Evolutionary conservation across 2,113 vertebrate genomes (phyloP).

Genomic region (Elanus axillaris): DNA sequence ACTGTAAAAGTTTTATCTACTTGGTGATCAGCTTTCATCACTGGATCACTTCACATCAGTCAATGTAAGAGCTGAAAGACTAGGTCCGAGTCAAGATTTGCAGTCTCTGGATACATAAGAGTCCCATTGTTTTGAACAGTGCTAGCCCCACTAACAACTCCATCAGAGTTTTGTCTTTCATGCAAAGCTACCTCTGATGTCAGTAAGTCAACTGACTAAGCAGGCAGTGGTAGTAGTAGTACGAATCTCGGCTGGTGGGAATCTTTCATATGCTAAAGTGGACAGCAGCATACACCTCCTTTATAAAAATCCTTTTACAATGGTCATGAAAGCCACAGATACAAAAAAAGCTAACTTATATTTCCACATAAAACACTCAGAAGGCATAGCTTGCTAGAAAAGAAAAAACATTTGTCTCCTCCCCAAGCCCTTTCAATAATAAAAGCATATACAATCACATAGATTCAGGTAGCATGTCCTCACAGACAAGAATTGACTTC

Average conservation of each 20-base stretch:
- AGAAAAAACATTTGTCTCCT: background rate
- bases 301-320: background rate
- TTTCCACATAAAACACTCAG: background rate
- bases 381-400: background rate
- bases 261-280: background rate
- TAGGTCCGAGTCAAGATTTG: background rate
- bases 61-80: background rate
- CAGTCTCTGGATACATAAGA: background rate
- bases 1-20: background rate
- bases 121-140: background rate
- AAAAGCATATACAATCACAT: background rate
- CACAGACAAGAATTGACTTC: background rate
- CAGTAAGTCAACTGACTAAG: background rate
- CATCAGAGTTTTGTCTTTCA: background rate
- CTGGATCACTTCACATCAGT: background rate
- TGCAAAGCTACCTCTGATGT: background rate
- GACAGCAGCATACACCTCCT: background rate
- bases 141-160: background rate
- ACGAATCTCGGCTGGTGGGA: background rate
- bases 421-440: background rate
- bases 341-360: background rate
- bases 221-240: background rate
- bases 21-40: background rate
- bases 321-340: background rate
- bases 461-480: background rate